Conservation (phyloP, 2,113 vertebrate genomes). For the Rhombomys opimus region DNA sequence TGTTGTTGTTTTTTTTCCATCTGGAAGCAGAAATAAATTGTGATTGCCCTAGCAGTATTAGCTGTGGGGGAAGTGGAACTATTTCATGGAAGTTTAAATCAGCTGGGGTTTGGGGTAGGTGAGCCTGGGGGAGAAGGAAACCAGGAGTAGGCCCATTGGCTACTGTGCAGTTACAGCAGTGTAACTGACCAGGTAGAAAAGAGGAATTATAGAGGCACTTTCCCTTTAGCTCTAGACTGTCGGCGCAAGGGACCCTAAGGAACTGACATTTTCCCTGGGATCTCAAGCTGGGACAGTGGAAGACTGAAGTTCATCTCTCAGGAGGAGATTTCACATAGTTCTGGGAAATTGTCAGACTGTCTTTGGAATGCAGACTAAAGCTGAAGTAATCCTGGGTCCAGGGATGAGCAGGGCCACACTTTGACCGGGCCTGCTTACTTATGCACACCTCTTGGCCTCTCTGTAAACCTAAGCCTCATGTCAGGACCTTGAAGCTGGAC, state of each 20-base stretch:
- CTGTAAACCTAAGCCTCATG: not conserved
- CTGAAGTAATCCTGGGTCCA: too few species aligned
- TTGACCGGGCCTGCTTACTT: not conserved
- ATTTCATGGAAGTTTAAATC: not conserved
- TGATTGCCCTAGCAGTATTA: not conserved
- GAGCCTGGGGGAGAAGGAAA: not conserved
- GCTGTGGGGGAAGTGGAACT: not conserved
- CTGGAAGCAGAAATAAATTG: constrained; percentile 40
- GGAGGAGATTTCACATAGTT: not conserved
- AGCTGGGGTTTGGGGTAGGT: not conserved
- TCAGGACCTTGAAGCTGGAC: not conserved
- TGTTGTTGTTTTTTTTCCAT: not conserved
- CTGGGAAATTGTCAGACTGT: not conserved
- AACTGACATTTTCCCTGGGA: not conserved
- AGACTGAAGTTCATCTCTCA: too few species aligned
- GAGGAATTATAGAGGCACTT: too few species aligned
- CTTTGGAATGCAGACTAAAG: not conserved
- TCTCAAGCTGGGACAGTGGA: not conserved
- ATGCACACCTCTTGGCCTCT: not conserved
- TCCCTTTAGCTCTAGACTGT: not conserved
- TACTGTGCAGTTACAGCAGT: not conserved
- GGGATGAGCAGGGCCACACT: not conserved
- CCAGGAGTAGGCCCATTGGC: not conserved
- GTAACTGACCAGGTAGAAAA: not conserved
- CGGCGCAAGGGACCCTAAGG: not conserved